Base-by-base conservation (phyloP, 2,888 invertebrate species). In the Corbicula japonica region DNA sequence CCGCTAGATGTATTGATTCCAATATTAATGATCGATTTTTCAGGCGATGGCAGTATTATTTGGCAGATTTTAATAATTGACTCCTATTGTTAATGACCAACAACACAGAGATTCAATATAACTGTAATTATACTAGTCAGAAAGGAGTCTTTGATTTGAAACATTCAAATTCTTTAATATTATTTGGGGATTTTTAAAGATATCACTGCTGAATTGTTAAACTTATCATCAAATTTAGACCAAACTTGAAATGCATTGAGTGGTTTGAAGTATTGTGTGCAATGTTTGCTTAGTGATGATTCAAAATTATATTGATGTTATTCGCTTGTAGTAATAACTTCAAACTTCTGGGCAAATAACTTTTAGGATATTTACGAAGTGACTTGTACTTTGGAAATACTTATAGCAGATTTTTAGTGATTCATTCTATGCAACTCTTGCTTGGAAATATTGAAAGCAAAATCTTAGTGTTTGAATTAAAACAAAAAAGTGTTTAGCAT, bases 241-340 rank as follows among this genome's bases (percentile, higher is more conserved):
- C 35, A 58, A 54, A 18, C 21, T 58, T 58, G 12, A 21, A 30
- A n/a, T 8, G 5, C 23, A 5, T 4, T 26, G 38, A 58, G 34
- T 35, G 23, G 23, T 35, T 58, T 58, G 21, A 58, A 58, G 58
- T 34, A 35, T 15, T 58, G 58, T 58, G 10, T 58, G 23, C 18
- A 15, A 23, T 58, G 58, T 58, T 58, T 58, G 35, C 54, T 54
- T 54, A 54, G 54, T 30, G n/a, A n/a, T n/a, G n/a, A n/a, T n/a
- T n/a, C n/a, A n/a, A n/a, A n/a, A n/a, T n/a, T n/a, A n/a, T n/a
- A n/a, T n/a, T n/a, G n/a, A n/a, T n/a, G n/a, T n/a, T n/a, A n/a
- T n/a, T n/a, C n/a, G n/a, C n/a, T n/a, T n/a, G n/a, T n/a, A n/a
- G n/a, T n/a, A n/a, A n/a, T n/a, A n/a, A n/a, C n/a, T n/a, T n/a